Evolutionary conservation across 2,797 vertebrate genomes (phyloP), one percentile per base, ranked within the genome.

Genomic region (Siniperca undulata): DNA sequence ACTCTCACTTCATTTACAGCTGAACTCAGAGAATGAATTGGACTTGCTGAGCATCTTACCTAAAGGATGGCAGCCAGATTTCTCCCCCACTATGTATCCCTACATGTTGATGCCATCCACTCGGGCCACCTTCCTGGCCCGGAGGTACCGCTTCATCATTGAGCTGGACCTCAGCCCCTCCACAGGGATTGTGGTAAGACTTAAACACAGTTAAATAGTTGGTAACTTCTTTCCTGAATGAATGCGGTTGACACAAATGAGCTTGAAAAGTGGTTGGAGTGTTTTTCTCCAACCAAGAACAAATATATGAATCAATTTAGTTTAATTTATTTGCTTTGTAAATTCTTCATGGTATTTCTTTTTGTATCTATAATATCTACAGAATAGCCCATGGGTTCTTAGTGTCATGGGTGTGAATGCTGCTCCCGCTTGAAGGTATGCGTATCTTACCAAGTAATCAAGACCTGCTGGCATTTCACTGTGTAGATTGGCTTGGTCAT

Each of bases 81-180:
- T 95, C 74, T 90, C 95, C 1, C 88, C 96, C 17, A 88, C 93
- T 40, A 83, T 92, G 16, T 92, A 93, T 83, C 96, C 97, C 0
- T 97, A 96, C 76, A 95, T 97, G 62, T 91, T 99, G 0, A 96
- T 99, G 77, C 98, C 98, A 1, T 98, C 98, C 7, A 98, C 97
- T 0, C 96, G 95, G 6, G 96, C 98, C 84, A 98, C 97, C 76
- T 99, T 99, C 93, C 95, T 99, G 93, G 98, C 99, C 24, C 97
- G 97, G 53, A 96, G 97, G 80, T 99, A 99, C 93, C 97, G 98
- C 60, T 99, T 99, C 86, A 97, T 99, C 86, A 97, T 99, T 56
- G 97, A 99, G 83, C 95, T 99, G 78, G 99, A 99, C 83, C 97
- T 99, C 80, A 99, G 98, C 92, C 99, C 98, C n/a, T 99, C 99